phyloP scores from a whole-genome alignment of 1,140 invertebrate species.

The Leptinotarsa lineolata region DNA sequence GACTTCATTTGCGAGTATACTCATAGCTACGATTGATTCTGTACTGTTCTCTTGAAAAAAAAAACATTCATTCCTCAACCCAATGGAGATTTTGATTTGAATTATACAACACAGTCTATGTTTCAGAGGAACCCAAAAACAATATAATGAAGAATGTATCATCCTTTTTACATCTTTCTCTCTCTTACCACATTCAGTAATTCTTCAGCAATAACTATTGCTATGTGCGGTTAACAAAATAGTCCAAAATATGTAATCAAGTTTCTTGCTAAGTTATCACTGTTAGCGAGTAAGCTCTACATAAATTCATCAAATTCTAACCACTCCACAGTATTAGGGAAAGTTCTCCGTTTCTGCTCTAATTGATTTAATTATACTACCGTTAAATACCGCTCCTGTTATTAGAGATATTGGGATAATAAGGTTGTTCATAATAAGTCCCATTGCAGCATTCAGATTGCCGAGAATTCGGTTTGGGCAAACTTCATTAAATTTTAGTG shows the following conservation, averaged over 20 bases:
- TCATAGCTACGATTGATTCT: no score
- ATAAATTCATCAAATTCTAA: slow-evolving; percentile 6
- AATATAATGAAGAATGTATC: no score
- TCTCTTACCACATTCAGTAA: no score
- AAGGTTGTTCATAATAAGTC: slow-evolving; percentile 8
- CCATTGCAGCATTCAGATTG: not conserved
- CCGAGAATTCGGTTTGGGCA: not conserved
- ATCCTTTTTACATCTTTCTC: no score
- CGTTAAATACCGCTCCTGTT: slow-evolving; percentile 3
- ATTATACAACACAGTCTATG: no score
- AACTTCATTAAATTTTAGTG: slow-evolving; percentile 4
- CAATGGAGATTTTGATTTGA: no score
- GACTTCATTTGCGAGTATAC: no score
- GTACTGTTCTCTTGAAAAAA: no score
- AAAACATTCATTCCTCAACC: no score
- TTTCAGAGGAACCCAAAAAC: no score
- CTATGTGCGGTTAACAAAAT: not conserved
- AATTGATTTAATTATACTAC: slow-evolving; percentile 4
- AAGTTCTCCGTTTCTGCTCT: slow-evolving; percentile 5
- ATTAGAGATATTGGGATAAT: slow-evolving; percentile 3
- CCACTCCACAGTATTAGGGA: not conserved
- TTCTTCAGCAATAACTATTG: no score
- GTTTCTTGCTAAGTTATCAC: not conserved
- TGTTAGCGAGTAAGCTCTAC: not conserved
- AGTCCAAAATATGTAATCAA: not conserved